These are phyloP conservation scores for Alviniconcha marisindica DNA, from an alignment of 1,140 invertebrate genomes.

Conservation along the genomic window DNA sequence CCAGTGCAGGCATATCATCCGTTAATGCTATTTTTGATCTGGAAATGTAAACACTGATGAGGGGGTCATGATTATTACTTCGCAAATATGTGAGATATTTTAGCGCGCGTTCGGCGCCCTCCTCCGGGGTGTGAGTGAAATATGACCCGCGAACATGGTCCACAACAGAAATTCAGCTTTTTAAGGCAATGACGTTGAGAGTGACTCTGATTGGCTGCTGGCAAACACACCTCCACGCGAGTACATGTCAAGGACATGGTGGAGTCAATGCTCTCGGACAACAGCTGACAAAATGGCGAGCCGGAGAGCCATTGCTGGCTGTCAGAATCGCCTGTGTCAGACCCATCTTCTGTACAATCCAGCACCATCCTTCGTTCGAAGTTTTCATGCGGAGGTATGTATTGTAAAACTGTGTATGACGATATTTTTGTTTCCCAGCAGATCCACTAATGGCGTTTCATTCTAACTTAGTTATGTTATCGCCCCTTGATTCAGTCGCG, in stretches of 20 bases:
- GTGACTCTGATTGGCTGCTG: conserved; percentile 25
- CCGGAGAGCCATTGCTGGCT: conserved; percentile 35
- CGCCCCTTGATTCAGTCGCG: too few species aligned
- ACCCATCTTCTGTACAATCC: background rate
- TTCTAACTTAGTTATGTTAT: too few species aligned
- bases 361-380: background rate
- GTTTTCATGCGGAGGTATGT: conserved; percentile 44
- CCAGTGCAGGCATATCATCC: too few species aligned
- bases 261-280: background rate
- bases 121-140: too few species aligned
- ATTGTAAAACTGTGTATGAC: too few species aligned
- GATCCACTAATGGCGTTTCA: too few species aligned
- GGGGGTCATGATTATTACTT: too few species aligned
- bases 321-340: background rate
- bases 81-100: background rate
- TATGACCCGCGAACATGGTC: too few species aligned
- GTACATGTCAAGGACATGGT: conserved; percentile 41
- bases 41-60: too few species aligned
- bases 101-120: background rate
- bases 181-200: background rate
- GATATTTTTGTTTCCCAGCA: too few species aligned
- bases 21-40: background rate
- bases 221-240: conserved; percentile 23
- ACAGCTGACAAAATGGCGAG: conserved; percentile 55
- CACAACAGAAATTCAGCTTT: too few species aligned